Conservation (phyloP, 2,888 invertebrate genomes). For the Charanyca ferruginea region DNA sequence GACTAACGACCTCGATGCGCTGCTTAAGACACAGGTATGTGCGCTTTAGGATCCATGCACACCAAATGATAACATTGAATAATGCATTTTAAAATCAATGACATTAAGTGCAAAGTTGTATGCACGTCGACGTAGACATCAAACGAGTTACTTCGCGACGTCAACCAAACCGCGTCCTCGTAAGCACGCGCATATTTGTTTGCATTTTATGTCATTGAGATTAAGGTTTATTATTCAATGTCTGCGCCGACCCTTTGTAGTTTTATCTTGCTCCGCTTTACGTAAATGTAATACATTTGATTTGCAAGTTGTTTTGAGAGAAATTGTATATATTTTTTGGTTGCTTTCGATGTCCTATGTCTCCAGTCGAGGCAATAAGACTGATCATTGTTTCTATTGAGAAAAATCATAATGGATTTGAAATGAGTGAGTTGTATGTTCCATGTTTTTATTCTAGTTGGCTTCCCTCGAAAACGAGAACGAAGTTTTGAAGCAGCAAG, state of each 20-base stretch:
- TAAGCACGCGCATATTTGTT: background rate
- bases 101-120: background rate
- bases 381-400: background rate
- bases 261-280: constrained; percentile 7
- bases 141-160: no score
- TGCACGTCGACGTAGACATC: background rate
- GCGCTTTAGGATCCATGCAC: no score
- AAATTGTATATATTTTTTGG: background rate
- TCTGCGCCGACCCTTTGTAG: background rate
- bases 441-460: constrained; percentile 70
- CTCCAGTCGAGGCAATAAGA: background rate
- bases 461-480: constrained; percentile 85
- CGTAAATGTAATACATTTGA: constrained; percentile 3
- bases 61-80: constrained; percentile 11
- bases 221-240: constrained; percentile 1
- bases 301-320: constrained; percentile 12
- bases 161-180: no score
- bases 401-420: no score
- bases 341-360: background rate
- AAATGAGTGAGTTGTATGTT: background rate
- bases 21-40: constrained; percentile 83
- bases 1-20: constrained; percentile 89
- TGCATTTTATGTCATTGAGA: background rate
- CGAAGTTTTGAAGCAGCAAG: constrained; percentile 80
- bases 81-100: background rate